Conservation (phyloP, 2,888 invertebrate species). For the Slavum lentiscoides region DNA sequence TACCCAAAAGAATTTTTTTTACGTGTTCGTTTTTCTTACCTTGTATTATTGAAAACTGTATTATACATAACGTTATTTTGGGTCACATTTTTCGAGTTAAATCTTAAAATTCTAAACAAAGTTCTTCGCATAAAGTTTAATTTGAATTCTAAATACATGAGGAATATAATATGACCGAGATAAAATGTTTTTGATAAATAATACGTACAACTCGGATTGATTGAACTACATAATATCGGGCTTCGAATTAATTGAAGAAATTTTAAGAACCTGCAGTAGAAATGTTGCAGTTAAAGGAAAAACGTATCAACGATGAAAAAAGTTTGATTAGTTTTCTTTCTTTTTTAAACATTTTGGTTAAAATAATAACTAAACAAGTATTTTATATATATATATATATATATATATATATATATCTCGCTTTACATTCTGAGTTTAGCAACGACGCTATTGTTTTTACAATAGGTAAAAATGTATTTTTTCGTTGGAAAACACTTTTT, state of each 20-base stretch:
- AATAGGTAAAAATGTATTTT: no score
- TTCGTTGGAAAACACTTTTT: no score
- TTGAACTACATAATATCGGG: no score
- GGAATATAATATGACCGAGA: background rate
- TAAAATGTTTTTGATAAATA: constrained; percentile 15
- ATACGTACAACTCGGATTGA: constrained; percentile 3
- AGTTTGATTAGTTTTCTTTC: constrained; percentile 28
- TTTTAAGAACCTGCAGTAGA: constrained; percentile 4
- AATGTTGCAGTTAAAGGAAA: background rate
- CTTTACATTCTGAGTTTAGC: no score
- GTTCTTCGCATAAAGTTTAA: constrained; percentile 13
- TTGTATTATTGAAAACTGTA: background rate
- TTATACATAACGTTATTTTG: background rate
- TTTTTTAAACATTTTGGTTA: constrained; percentile 9
- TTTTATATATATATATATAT: no score
- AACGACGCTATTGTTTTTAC: no score
- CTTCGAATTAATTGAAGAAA: constrained; percentile 20
- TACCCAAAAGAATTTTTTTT: background rate
- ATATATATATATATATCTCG: no score
- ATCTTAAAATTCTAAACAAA: constrained; percentile 8
- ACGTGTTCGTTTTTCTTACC: background rate
- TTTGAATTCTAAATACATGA: constrained; percentile 4
- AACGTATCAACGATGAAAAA: constrained; percentile 1
- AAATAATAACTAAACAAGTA: background rate
- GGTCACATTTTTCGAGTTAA: background rate